Base-by-base conservation (phyloP, 2,113 vertebrate species). In the Psilopsiagon aurifrons region DNA sequence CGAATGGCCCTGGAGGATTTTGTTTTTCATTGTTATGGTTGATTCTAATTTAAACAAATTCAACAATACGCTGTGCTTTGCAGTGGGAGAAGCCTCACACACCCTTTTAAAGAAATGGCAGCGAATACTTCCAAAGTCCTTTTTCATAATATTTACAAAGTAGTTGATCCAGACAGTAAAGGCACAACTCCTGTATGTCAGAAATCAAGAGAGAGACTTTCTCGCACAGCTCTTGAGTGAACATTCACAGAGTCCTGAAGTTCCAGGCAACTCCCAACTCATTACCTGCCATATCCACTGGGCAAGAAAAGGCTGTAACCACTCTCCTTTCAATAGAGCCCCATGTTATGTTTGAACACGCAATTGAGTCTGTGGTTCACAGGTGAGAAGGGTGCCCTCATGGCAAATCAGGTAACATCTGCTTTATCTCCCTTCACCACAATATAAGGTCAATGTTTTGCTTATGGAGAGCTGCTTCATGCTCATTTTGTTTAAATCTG, bases 401-500 rank as follows among this genome's bases (percentile, higher is more conserved):
- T 29, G 9, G 59, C 39, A 82, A 67, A 64, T 35, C 52, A 66
- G n/a, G 66, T 33, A 69, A 55, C 18, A 67, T 29, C n/a, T 46
- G 37, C 82, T 83, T 71, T 60, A 15, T n/a, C 44, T 69, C 46
- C 51, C 59, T 86, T 60, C 59, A 64, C 23, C 43, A 52, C 62
- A 17, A 37, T 37, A 51, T 3, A 85, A 92, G 9, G 24, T 80
- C 63, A 14, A 4, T 41, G 44, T 54, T 93, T 66, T 83, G 41
- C 5, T 2, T 39, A 63, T 55, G 41, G 68, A 84, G 17, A 43
- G 31, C 29, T 70, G 64, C 47, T 96, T 93, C 60, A 22, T 39
- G 55, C 33, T 89, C 43, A 44, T 70, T 95, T 94, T 88, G 64
- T 41, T 94, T 76, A 90, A 81, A 83, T 84, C 46, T 64, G 68